Evolutionary conservation across 2,797 vertebrate genomes (phyloP), one percentile per base, ranked within the genome.

Genomic region (Phyllotis vaccarum): DNA sequence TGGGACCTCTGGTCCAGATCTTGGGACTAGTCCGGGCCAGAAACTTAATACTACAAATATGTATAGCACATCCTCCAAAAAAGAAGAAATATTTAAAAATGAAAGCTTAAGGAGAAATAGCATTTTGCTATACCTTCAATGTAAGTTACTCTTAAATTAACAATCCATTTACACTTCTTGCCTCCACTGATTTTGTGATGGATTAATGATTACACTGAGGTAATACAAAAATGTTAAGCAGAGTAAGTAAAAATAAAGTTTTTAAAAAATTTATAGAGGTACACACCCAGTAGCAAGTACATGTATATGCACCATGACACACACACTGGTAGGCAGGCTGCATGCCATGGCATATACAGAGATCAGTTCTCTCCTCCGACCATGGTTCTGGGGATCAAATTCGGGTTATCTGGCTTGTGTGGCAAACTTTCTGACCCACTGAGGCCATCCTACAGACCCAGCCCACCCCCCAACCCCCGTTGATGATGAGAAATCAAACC

Each of bases 111-210:
- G 40, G 58, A 37, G 22, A 64, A 46, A 31, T 43, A 62, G 37
- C n/a, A 81, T 82, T 60, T 82, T 34, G 40, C 10, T 64, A 43
- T 64, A 64, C 27, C 40, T 21, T 46, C 29, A 64, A 64, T 40
- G 43, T 43, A 60, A 76, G 29, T 34, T 52, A 17, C 13, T 80
- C 54, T 81, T 81, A 81, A n/a, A 81, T 37, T 92, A 94, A 93
- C 21, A 95, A 94, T 74, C n/a, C n/a, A 89, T 80, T 95, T 89
- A 92, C 54, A 94, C 11, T 14, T 93, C 54, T 11, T 62, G 75
- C 87, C 40, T 72, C 3, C 81, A 43, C 17, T 93, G 46, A 94
- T 80, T 87, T 95, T 89, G 46, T 52, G 64, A 70, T 76, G 93
- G 49, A 93, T 79, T 62, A 82, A 89, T 22, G 16, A 95, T 92